Conservation (phyloP, 2,113 vertebrate species). For the Callospermophilus lateralis region DNA sequence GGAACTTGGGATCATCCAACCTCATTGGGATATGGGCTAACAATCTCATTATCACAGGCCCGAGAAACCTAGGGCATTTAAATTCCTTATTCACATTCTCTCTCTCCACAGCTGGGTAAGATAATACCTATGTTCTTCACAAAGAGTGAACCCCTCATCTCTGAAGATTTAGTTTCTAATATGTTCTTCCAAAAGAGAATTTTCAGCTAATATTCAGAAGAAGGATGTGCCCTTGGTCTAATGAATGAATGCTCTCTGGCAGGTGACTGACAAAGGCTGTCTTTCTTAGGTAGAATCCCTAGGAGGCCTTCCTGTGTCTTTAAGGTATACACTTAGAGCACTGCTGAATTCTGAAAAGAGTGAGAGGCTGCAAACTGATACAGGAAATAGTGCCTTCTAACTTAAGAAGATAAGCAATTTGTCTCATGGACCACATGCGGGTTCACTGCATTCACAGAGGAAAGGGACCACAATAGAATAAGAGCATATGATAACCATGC, state of each 20-base stretch:
- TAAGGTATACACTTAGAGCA: neutral
- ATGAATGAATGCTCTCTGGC: neutral
- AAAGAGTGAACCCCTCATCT: neutral
- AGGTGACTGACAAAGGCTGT: neutral
- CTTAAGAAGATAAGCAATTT: neutral
- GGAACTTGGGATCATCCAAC: too few relatives aligned
- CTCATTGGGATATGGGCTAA: too few relatives aligned
- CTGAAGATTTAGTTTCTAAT: neutral
- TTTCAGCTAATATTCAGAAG: neutral
- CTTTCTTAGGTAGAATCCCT: neutral
- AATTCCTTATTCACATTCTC: neutral
- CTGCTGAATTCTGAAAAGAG: neutral
- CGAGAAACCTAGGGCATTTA: neutral
- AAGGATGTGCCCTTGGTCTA: neutral
- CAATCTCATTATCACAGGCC: too few relatives aligned
- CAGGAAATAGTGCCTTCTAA: neutral
- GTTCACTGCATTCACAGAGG: neutral
- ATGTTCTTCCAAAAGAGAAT: neutral
- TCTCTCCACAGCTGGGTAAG: neutral
- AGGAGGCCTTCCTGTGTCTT: neutral
- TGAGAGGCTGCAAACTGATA: neutral
- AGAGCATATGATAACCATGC: accelerated
- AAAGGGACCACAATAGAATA: neutral
- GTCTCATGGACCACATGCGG: neutral
- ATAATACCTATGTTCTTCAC: neutral